Evolutionary conservation across 2,797 vertebrate genomes (phyloP), one percentile per base, ranked within the genome.

Genomic region (Neostethus bicornis): DNA sequence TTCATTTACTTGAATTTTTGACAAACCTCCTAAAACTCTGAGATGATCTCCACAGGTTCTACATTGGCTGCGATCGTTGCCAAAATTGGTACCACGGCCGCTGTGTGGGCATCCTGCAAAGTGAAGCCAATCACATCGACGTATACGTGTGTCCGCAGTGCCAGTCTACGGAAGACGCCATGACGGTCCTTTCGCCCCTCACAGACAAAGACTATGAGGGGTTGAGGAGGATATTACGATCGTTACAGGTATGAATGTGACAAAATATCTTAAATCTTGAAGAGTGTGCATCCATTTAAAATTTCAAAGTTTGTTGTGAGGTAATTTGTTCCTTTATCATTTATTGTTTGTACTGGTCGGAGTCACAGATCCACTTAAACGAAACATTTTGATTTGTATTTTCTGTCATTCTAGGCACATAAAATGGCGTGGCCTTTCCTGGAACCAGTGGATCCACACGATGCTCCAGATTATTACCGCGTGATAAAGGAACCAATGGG

Each of bases 61-160:
- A 98, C 86, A 99, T 99, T 34, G 97, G 97, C 87, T 98, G 96
- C 13, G 97, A 99, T 82, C 95, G 96, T 45, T 99, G 97, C 81
- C 97, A 99, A 91, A 99, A 98, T 87, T 99, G 97, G 97, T 99
- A 96, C 89, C 97, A 99, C 3, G 97, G 97, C 49, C 96, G 97
- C 85, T 99, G 97, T 3, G 96, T 98, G 73, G 97, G 97, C 86
- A 98, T 98, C 77, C 87, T 99, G 70, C 97, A 98, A 79, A 98
- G 97, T 20, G 97, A 99, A 87, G 97, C 97, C 31, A 96, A 93
- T 17, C 95, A 96, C 87, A 99, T 99, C 60, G 97, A 99, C 3
- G 90, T 97, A 75, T 99, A 98, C 14, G 95, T 99, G 80, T 99
- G 97, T 73, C 97, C 97, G 0, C 95, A 98, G 75, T 99, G 97